Percentiles rank a stretch among this genome's conserved stretches.
Conservation (phyloP, 2,797 vertebrate species). For the Sternotherus odoratus region DNA sequence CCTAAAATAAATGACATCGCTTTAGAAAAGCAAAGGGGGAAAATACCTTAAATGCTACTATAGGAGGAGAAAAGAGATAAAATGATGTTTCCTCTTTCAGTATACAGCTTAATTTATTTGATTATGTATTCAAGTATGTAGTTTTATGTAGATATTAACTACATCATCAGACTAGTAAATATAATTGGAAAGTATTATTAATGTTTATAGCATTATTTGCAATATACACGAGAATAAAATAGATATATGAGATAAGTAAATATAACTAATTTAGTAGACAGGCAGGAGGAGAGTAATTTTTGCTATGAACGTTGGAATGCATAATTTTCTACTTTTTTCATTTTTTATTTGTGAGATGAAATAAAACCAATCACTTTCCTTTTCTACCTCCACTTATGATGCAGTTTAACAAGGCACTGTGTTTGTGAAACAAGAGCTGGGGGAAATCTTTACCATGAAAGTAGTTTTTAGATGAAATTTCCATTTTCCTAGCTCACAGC, state of each 20-base stretch:
- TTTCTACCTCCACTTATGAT: not conserved
- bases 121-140: constrained; percentile 25
- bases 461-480: constrained; percentile 18
- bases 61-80: not conserved
- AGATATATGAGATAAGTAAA: constrained; percentile 1
- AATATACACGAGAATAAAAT: not conserved
- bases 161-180: constrained; percentile 7
- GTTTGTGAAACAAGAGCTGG: not conserved
- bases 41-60: not conserved
- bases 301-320: not conserved
- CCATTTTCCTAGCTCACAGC: not conserved
- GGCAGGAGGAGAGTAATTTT: not conserved
- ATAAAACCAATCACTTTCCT: not conserved
- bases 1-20: not conserved
- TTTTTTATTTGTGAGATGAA: not conserved
- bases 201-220: not conserved
- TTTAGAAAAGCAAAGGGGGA: not conserved
- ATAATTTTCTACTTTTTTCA: not conserved
- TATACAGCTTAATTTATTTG: not conserved
- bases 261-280: not conserved
- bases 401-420: not conserved
- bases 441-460: not conserved
- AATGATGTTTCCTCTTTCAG: not conserved
- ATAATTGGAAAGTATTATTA: constrained; percentile 27
- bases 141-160: constrained; percentile 1